phyloP scores from a whole-genome alignment of 2,113 vertebrate genomes.

The Phylloscopus trochilus region DNA sequence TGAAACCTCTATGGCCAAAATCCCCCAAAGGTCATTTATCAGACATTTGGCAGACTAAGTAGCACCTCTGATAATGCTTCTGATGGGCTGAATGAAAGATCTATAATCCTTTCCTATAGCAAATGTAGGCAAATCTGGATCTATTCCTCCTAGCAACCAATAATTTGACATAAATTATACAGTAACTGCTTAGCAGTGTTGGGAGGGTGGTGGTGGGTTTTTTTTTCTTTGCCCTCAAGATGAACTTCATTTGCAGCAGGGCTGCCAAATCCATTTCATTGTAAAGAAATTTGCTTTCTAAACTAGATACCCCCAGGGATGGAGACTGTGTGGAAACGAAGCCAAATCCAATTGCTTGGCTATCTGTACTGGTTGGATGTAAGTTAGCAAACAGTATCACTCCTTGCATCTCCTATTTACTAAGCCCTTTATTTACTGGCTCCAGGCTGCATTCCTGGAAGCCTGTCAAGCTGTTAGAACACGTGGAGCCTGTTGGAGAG shows the following conservation, averaged over 20 bases:
- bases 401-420: neutral
- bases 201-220: neutral
- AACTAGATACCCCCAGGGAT: slow-evolving; percentile 44
- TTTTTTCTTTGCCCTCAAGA: slow-evolving; percentile 53
- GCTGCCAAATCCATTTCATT: slow-evolving; percentile 71
- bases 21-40: neutral
- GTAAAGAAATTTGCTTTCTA: slow-evolving; percentile 71
- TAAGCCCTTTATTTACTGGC: slow-evolving; percentile 15
- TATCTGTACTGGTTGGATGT: neutral
- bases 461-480: neutral
- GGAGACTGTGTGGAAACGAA: slow-evolving; percentile 46
- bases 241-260: slow-evolving; percentile 66
- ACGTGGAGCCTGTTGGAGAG: neutral
- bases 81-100: slow-evolving; percentile 34
- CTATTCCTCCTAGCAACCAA: slow-evolving; percentile 48
- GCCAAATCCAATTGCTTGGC: slow-evolving; percentile 58
- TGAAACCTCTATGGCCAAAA: neutral
- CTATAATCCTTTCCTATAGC: slow-evolving; percentile 25
- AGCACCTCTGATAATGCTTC: slow-evolving; percentile 27
- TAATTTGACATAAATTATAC: slow-evolving; percentile 63
- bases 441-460: slow-evolving; percentile 10
- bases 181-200: slow-evolving; percentile 14
- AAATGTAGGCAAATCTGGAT: slow-evolving; percentile 33
- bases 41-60: slow-evolving; percentile 5
- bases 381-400: slow-evolving; percentile 2